Conservation (phyloP, 2,797 vertebrate species). For the Esox lucius region DNA sequence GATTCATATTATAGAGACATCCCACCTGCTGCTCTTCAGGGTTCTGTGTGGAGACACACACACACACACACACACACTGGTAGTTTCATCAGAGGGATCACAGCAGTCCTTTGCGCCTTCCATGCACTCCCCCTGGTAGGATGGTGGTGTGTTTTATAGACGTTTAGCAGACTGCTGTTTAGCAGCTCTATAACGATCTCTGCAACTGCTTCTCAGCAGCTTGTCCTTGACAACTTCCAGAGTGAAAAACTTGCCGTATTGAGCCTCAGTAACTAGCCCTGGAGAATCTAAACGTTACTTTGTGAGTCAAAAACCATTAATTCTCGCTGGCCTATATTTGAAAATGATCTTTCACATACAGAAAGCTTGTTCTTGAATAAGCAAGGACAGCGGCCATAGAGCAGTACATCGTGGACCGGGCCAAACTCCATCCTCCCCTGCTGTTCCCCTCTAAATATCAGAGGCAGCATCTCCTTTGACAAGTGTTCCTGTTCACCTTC, state of each 20-base stretch:
- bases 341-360: too few species aligned
- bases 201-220: conserved; percentile 42
- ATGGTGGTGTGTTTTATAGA: conserved; percentile 32
- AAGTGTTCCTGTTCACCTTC: conserved; percentile 86
- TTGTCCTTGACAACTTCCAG: conserved; percentile 62
- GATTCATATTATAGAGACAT: too few species aligned
- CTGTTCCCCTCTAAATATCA: conserved; percentile 69
- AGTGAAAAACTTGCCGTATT: conserved; percentile 45
- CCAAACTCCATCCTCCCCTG: background rate
- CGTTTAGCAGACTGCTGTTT: conserved; percentile 47
- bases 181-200: conserved; percentile 43
- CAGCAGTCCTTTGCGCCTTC: conserved; percentile 1
- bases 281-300: conserved; percentile 20
- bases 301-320: conserved; percentile 10
- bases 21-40: too few species aligned
- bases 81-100: conserved; percentile 13
- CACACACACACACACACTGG: conserved; percentile 2
- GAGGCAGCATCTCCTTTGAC: conserved; percentile 77
- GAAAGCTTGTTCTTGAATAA: background rate
- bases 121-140: background rate
- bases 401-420: background rate
- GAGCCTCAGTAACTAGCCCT: conserved; percentile 27
- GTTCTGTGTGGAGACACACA: conserved; percentile 1
- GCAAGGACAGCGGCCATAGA: background rate
- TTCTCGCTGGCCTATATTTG: too few species aligned